Percentiles rank a stretch among this genome's conserved stretches.
Evolutionary conservation across 1,140 invertebrate species (phyloP).

Genomic region (Drosophila bifasciata): DNA sequence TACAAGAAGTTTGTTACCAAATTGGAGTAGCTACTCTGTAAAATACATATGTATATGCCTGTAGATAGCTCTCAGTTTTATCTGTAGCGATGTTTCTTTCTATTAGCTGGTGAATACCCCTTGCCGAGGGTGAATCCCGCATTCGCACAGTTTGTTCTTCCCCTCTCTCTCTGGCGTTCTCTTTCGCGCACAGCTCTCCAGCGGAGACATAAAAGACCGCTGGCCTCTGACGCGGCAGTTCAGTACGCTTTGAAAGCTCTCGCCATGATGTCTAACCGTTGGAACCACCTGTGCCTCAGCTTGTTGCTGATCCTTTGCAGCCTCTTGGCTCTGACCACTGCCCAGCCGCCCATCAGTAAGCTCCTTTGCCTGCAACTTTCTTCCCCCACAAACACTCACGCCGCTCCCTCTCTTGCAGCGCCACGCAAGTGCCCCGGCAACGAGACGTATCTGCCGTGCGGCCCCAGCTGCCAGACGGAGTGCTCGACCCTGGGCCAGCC

Average conservation of each 20-base stretch:
- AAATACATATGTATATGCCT: no score
- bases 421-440: slow-evolving; percentile 46
- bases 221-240: slow-evolving; percentile 19
- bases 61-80: no score
- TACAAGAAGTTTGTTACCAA: no score
- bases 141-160: slow-evolving; percentile 3
- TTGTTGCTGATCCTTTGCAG: slow-evolving; percentile 8
- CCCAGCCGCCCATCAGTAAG: slow-evolving; percentile 47
- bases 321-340: not conserved
- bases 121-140: not conserved
- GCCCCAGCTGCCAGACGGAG: slow-evolving; percentile 85
- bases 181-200: no score
- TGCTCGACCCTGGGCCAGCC: slow-evolving; percentile 84
- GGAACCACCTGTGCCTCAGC: slow-evolving; percentile 12
- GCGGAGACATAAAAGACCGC: slow-evolving; percentile 30
- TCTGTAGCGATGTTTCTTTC: not conserved
- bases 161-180: not conserved
- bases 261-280: slow-evolving; percentile 27
- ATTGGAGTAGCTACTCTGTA: no score
- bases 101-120: not conserved
- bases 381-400: no score
- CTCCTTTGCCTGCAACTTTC: not conserved
- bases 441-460: slow-evolving; percentile 84
- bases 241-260: slow-evolving; percentile 5
- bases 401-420: slow-evolving; percentile 11